A percentile compares a stretch with the other conserved stretches of the same genome.
Evolutionary conservation across 1,140 invertebrate species (phyloP).

Genomic region (Neuroterus valhalla): DNA sequence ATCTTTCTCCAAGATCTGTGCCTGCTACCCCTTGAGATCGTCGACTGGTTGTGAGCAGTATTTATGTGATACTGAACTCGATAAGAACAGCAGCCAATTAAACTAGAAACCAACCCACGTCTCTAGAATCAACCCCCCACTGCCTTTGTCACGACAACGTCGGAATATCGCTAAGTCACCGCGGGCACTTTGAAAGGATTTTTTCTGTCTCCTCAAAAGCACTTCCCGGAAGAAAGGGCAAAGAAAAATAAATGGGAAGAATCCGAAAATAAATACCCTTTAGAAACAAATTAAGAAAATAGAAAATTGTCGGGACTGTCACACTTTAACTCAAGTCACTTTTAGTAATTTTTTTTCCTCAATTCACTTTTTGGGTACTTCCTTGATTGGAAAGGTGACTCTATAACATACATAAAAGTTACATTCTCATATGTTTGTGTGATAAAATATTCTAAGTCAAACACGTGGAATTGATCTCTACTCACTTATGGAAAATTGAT

Average conservation of each 20-base stretch:
- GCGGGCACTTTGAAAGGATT: background rate
- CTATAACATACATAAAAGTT: no score
- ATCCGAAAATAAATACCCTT: no score
- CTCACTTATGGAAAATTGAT: no score
- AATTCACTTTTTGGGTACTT: no score
- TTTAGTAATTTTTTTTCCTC: no score
- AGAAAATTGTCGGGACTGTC: no score
- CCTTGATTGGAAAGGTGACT: no score
- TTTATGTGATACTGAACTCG: slow-evolving; percentile 57
- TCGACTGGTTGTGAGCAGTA: slow-evolving; percentile 38
- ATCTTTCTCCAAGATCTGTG: slow-evolving; percentile 17
- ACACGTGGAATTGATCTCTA: no score
- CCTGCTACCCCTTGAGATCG: background rate
- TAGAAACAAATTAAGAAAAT: no score
- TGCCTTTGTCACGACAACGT: slow-evolving; percentile 40
- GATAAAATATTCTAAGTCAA: no score
- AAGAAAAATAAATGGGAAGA: background rate
- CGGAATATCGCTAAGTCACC: background rate
- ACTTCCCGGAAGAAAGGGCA: background rate
- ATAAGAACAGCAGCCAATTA: slow-evolving; percentile 59
- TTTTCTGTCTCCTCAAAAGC: background rate
- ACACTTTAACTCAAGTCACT: no score
- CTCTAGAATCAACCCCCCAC: slow-evolving; percentile 50
- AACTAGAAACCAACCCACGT: slow-evolving; percentile 51
- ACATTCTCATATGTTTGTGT: no score